These are phyloP conservation scores for Smittia aterrima DNA, from an alignment of 2,888 invertebrate genomes.

Conservation along the genomic window DNA sequence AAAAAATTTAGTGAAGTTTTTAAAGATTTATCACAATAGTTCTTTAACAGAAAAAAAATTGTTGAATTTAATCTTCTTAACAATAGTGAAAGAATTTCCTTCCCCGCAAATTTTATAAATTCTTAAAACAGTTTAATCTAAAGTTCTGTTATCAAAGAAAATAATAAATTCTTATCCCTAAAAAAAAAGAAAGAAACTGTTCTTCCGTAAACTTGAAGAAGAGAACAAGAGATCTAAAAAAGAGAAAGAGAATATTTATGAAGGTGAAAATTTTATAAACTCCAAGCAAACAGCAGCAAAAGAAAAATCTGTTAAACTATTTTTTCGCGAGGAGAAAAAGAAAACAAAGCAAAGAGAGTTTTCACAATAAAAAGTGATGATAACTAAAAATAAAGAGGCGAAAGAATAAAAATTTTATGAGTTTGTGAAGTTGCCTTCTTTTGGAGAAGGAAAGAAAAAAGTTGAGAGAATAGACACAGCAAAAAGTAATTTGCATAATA, in stretches of 20 bases:
- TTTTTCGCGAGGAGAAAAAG: too few relatives aligned
- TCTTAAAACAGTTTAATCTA: neutral
- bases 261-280: too few relatives aligned
- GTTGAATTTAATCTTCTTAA: neutral
- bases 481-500: neutral
- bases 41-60: neutral
- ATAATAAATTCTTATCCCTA: neutral
- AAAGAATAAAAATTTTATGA: constrained; percentile 15
- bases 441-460: neutral
- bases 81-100: neutral
- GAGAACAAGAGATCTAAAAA: too few relatives aligned
- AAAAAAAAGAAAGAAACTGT: neutral
- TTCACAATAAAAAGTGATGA: neutral
- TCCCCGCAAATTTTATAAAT: neutral
- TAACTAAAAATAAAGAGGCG: constrained; percentile 6
- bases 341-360: neutral
- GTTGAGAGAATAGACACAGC: neutral
- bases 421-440: neutral
- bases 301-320: too few relatives aligned
- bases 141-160: constrained; percentile 2
- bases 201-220: too few relatives aligned
- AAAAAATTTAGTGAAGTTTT: constrained; percentile 11
- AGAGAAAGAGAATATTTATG: too few relatives aligned
- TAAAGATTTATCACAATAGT: constrained; percentile 3
- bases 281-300: too few relatives aligned